These are phyloP conservation scores for Tipula confusa DNA, from an alignment of 2,888 invertebrate species.

Conservation along the genomic window DNA sequence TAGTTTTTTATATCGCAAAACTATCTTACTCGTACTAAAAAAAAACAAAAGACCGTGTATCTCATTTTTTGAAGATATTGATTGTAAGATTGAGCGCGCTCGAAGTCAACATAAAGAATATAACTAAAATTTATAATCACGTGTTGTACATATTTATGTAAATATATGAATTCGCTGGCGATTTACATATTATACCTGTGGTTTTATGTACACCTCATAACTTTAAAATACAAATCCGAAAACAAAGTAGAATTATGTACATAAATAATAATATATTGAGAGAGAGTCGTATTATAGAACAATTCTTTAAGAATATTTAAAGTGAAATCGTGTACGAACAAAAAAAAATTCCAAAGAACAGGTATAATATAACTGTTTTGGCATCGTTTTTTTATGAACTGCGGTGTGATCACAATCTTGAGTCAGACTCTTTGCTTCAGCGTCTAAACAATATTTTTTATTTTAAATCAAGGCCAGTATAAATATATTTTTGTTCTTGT, in stretches of 20 bases:
- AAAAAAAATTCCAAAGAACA: not conserved
- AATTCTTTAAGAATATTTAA: not conserved
- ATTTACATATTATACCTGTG: not conserved
- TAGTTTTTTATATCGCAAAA: not conserved
- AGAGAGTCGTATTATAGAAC: not conserved
- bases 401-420: not conserved
- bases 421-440: not conserved
- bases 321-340: not conserved
- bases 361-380: not conserved
- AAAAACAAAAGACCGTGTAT: no score
- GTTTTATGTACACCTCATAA: not conserved
- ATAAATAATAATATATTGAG: not conserved
- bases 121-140: not conserved
- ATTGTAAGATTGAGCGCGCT: not conserved
- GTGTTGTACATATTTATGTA: not conserved
- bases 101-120: not conserved
- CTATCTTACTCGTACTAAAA: not conserved
- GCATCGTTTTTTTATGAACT: not conserved
- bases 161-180: not conserved
- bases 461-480: not conserved
- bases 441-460: not conserved
- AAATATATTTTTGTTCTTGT: no score
- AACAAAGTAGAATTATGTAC: not conserved
- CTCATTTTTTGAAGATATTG: not conserved
- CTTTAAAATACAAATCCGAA: not conserved